phyloP scores from a whole-genome alignment of 2,797 vertebrate genomes.

The Leptatherina wallacei region DNA sequence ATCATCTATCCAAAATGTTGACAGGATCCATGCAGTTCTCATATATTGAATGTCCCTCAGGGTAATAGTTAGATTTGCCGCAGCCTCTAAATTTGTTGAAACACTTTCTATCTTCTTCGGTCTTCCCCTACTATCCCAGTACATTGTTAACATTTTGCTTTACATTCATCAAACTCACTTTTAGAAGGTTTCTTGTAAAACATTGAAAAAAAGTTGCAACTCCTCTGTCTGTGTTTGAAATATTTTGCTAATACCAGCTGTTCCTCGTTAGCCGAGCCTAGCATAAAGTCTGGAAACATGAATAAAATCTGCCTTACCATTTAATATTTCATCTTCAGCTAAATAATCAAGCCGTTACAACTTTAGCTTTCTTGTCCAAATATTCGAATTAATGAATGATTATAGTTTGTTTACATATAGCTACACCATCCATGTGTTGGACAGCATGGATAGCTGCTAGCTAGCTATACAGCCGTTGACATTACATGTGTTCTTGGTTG shows the following conservation, averaged over 20 bases:
- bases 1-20: slow-evolving; percentile 19
- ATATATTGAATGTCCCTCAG: neutral
- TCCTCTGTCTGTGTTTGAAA: too few species aligned
- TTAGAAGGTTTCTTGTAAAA: too few species aligned
- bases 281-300: neutral
- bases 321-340: neutral
- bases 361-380: neutral
- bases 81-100: neutral
- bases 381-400: too few species aligned
- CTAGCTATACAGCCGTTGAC: too few species aligned
- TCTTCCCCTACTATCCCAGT: too few species aligned
- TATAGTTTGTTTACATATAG: too few species aligned
- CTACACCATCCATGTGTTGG: too few species aligned
- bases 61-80: neutral
- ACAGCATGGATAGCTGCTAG: too few species aligned
- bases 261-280: neutral
- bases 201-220: too few species aligned
- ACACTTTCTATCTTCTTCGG: neutral
- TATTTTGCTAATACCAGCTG: too few species aligned
- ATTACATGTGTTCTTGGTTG: too few species aligned
- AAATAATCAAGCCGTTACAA: neutral
- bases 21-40: slow-evolving; percentile 6
- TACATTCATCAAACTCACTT: neutral
- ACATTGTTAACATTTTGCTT: neutral
- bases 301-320: neutral